Conservation (phyloP, 2,113 vertebrate genomes). For the Marmota monax region DNA sequence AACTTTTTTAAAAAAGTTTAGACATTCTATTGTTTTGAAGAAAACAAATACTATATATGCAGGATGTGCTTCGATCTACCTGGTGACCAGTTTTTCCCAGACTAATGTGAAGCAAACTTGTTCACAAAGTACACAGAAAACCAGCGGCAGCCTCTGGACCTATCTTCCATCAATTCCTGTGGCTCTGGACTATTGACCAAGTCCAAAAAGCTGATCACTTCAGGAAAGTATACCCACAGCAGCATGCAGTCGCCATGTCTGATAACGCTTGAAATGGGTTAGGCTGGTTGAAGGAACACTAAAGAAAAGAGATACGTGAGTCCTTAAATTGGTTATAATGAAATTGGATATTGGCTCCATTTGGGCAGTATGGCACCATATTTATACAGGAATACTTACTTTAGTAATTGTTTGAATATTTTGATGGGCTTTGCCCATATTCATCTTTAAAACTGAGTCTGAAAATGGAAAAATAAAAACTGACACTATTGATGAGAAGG, state of each 20-base stretch:
- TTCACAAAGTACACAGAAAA: not conserved
- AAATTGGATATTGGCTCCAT: not conserved
- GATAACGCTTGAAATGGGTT: not conserved
- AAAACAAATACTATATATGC: not conserved
- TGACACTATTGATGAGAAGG: not conserved
- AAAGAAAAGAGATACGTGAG: not conserved
- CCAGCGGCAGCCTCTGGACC: not conserved
- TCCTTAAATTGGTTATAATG: not conserved
- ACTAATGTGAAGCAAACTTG: not conserved
- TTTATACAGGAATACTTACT: not conserved
- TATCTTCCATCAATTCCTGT: not conserved
- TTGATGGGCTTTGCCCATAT: constrained; percentile 6
- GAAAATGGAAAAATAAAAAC: constrained; percentile 35
- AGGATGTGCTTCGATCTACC: not conserved
- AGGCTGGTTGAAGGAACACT: not conserved
- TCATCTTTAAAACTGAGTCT: not conserved
- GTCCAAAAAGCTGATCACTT: not conserved
- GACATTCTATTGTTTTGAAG: not conserved
- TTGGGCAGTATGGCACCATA: not conserved
- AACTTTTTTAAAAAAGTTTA: not conserved
- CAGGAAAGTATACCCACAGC: not conserved
- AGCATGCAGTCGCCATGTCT: not conserved
- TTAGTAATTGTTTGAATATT: constrained; percentile 39
- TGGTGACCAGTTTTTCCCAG: not conserved
- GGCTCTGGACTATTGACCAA: not conserved